These are phyloP conservation scores for Psammodynastes pulverulentus DNA, from an alignment of 2,113 vertebrate genomes.

Conservation along the genomic window DNA sequence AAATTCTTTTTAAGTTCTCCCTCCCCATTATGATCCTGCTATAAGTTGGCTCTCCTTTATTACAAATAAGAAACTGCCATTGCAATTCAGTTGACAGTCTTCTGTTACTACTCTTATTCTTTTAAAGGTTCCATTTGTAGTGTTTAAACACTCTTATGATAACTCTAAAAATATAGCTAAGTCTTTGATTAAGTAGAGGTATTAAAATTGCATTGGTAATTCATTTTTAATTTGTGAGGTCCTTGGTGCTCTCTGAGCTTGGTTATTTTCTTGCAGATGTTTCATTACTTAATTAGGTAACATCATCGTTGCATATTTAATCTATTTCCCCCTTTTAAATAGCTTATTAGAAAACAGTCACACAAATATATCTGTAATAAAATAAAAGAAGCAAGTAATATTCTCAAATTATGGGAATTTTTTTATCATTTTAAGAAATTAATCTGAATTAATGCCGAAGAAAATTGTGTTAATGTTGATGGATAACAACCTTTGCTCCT, in stretches of 20 bases:
- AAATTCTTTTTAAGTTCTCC: background rate
- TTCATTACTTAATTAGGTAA: background rate
- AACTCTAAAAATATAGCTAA: background rate
- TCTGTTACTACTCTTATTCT: background rate
- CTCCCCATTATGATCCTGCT: background rate
- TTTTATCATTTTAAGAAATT: background rate
- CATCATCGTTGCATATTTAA: background rate
- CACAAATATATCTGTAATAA: background rate
- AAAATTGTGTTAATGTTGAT: background rate
- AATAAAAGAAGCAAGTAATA: background rate
- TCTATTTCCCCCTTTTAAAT: background rate
- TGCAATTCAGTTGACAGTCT: background rate
- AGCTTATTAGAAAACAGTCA: background rate
- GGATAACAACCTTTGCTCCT: background rate
- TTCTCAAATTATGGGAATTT: background rate
- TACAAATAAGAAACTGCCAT: background rate
- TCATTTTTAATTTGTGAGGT: background rate
- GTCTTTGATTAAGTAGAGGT: background rate
- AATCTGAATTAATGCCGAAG: background rate
- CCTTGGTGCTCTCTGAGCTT: too few species aligned
- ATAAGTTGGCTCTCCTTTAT: background rate
- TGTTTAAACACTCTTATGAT: background rate
- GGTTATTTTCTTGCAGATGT: background rate
- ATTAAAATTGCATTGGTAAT: background rate
- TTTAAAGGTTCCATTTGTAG: background rate